Conservation (phyloP, 2,888 invertebrate genomes). For the Chorisops tibialis region DNA sequence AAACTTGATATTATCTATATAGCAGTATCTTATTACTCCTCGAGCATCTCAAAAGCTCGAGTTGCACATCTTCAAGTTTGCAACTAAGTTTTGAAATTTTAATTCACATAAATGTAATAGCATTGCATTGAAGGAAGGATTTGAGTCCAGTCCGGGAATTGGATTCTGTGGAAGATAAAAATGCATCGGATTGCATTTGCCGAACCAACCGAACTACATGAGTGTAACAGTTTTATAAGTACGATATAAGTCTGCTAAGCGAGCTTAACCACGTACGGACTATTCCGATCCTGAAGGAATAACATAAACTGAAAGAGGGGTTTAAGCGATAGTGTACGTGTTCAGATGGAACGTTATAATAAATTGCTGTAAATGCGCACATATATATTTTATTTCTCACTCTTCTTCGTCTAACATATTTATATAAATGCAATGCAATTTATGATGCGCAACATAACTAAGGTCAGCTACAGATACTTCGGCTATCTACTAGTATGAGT, state of each 20-base stretch:
- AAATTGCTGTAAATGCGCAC: not conserved
- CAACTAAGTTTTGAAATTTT: conserved; percentile 3
- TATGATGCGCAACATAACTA: conserved; percentile 1
- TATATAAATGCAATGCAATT: conserved; percentile 3
- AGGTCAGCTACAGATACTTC: not conserved
- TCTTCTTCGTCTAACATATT: not conserved
- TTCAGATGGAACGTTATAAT: not conserved
- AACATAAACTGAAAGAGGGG: not conserved
- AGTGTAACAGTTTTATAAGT: no score
- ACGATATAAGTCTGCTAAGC: no score
- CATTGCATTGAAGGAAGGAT: not conserved
- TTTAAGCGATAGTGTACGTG: conserved; percentile 14
- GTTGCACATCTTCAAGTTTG: not conserved
- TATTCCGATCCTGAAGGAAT: not conserved
- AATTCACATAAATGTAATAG: not conserved
- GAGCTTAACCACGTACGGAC: not conserved
- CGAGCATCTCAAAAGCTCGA: no score
- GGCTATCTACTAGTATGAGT: no score
- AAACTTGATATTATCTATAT: no score
- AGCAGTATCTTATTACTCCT: no score
- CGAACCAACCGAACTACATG: no score
- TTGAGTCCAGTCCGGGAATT: not conserved
- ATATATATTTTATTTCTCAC: no score
- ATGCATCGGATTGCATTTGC: no score
- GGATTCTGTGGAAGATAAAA: not conserved